Conservation (phyloP, 2,888 invertebrate species). For the Caenorhabditis panamensis region DNA sequence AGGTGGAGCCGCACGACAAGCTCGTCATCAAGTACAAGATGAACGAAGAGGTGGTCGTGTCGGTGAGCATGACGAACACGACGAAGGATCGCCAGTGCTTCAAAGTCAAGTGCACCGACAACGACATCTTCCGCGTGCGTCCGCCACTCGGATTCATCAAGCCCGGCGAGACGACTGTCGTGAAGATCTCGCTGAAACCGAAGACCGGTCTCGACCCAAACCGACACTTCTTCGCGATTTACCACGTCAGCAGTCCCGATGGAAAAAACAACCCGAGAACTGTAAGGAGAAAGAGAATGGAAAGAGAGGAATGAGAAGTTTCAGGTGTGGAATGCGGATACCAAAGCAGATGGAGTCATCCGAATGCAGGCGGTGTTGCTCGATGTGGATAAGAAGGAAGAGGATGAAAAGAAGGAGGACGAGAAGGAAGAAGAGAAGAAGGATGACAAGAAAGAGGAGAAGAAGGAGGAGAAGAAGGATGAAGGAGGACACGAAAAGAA, state of each 20-base stretch:
- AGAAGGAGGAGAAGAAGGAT: conserved; percentile 34
- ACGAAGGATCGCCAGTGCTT: conserved; percentile 65
- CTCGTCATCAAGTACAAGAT: conserved; percentile 62
- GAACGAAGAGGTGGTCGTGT: conserved; percentile 36
- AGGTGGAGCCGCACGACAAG: conserved; percentile 65
- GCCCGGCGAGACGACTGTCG: conserved; percentile 62
- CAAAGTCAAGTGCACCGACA: conserved; percentile 76
- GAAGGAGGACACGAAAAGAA: conserved; percentile 32
- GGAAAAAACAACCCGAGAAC: conserved; percentile 57
- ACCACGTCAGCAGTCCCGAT: conserved; percentile 65
- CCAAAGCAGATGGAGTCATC: conserved; percentile 72
- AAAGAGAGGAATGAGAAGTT: background rate
- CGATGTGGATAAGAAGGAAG: conserved; percentile 16
- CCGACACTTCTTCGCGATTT: conserved; percentile 75
- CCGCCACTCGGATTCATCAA: conserved; percentile 73
- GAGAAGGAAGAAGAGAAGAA: conserved; percentile 46
- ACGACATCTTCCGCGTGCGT: conserved; percentile 76
- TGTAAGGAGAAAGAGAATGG: conserved; percentile 3
- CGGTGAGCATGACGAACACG: conserved; percentile 69
- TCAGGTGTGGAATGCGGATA: conserved; percentile 62
- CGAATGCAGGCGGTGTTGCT: conserved; percentile 58
- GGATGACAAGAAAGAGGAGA: conserved; percentile 33
- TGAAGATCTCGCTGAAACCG: conserved; percentile 64
- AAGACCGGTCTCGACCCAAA: conserved; percentile 57
- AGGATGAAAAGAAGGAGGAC: conserved; percentile 40